phyloP scores from a whole-genome alignment of 2,113 vertebrate genomes.

The Poeciliopsis prolifica region DNA sequence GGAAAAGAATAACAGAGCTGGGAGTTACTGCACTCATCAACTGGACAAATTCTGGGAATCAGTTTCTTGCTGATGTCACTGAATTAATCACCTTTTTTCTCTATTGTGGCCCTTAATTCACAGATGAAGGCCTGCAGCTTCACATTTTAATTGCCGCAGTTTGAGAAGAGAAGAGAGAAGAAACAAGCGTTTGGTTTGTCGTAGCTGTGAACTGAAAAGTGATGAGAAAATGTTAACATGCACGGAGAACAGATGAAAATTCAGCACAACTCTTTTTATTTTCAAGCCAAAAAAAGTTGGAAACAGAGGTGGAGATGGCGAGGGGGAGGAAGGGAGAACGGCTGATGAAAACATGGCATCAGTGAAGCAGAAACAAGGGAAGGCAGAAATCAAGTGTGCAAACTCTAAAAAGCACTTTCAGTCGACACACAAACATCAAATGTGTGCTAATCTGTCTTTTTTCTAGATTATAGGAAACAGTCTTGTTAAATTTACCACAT shows the following conservation, averaged over 20 bases:
- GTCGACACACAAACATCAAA: neutral
- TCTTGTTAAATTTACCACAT: neutral
- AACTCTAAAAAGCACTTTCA: neutral
- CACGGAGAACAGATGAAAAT: conserved; percentile 54
- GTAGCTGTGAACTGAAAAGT: conserved; percentile 37
- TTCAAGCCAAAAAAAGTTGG: conserved; percentile 27
- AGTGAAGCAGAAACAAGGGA: conserved; percentile 8
- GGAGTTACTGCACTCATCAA: conserved; percentile 32
- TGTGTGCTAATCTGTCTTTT: neutral
- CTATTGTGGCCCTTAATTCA: conserved; percentile 5
- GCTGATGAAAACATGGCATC: neutral
- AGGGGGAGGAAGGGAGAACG: neutral
- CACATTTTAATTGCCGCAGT: conserved; percentile 4
- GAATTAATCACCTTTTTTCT: conserved; percentile 28
- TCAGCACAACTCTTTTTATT: conserved; percentile 33
- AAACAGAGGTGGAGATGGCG: conserved; percentile 1
- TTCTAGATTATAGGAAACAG: neutral
- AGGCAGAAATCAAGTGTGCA: neutral
- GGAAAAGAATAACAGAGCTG: conserved; percentile 30
- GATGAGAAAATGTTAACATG: conserved; percentile 66
- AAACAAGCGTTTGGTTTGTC: conserved; percentile 18
- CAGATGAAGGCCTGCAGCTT: neutral
- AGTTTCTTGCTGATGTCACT: neutral
- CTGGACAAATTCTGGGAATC: conserved; percentile 18
- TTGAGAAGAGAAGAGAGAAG: neutral